Evolutionary conservation across 2,888 invertebrate genomes (phyloP).

Genomic region (Nomada flava): DNA sequence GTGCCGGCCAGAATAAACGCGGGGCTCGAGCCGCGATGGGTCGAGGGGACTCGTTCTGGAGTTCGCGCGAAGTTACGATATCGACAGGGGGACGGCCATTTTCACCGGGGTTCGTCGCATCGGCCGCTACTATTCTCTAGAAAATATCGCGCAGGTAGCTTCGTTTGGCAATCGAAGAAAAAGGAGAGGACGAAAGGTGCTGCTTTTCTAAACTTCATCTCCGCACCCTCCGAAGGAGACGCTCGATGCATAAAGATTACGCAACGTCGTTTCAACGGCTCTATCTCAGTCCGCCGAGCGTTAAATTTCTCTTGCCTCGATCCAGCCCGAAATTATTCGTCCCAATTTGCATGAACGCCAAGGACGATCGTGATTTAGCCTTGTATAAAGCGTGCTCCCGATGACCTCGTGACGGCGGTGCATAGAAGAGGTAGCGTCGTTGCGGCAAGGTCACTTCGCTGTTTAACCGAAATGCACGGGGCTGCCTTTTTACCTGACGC

Average conservation of each 20-base stretch:
- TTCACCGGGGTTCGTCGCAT: constrained; percentile 25
- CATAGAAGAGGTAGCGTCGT: constrained; percentile 23
- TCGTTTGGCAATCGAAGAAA: neutral
- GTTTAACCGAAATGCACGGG: constrained; percentile 5
- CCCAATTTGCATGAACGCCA: constrained; percentile 51
- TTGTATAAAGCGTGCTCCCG: constrained; percentile 43
- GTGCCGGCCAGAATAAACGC: constrained; percentile 25
- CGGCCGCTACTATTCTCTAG: neutral
- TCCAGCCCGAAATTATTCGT: constrained; percentile 32
- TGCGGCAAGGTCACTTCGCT: constrained; percentile 48
- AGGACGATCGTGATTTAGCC: constrained; percentile 50
- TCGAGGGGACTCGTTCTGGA: constrained; percentile 25
- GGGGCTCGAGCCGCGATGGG: neutral
- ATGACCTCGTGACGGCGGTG: constrained; percentile 19
- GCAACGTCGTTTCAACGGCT: constrained; percentile 30
- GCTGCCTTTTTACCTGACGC: constrained; percentile 43
- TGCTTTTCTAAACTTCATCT: constrained; percentile 5
- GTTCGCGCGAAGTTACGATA: constrained; percentile 27
- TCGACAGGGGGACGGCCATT: constrained; percentile 33
- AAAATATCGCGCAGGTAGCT: constrained; percentile 24
- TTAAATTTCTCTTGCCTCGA: constrained; percentile 18
- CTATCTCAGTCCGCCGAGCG: constrained; percentile 14
- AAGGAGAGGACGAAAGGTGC: neutral
- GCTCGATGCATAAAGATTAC: constrained; percentile 17
- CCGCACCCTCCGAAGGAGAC: neutral